These are phyloP conservation scores for Cancer borealis DNA, from an alignment of 2,888 invertebrate genomes.

Conservation along the genomic window DNA sequence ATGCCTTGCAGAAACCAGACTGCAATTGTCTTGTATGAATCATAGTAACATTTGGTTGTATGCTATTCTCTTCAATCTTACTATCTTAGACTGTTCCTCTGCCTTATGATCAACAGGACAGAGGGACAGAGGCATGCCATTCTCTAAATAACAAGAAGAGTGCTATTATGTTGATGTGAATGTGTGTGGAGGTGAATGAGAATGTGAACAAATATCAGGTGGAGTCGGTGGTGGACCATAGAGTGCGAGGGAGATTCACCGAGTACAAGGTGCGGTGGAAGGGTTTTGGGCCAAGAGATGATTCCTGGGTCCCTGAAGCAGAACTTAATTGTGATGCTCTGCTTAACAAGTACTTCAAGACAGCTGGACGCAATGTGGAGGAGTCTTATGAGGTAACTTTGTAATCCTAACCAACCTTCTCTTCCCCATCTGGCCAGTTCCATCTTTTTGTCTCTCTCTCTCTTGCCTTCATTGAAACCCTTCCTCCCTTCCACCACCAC, in stretches of 20 bases:
- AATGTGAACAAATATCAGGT: constrained; percentile 60
- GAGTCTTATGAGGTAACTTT: constrained; percentile 70
- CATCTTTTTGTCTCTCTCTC: not conserved
- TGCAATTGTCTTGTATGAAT: not conserved
- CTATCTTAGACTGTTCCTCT: not conserved
- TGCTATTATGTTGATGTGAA: constrained; percentile 2
- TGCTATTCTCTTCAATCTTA: not conserved
- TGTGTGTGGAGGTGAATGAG: constrained; percentile 39
- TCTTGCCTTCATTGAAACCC: too few relatives aligned
- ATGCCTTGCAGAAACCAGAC: not conserved
- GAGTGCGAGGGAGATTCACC: constrained; percentile 70
- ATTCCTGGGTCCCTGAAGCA: constrained; percentile 70
- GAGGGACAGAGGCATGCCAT: constrained; percentile 10
- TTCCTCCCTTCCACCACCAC: too few relatives aligned
- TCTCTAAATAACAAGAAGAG: not conserved
- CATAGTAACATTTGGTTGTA: not conserved
- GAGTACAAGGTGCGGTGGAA: constrained; percentile 76
- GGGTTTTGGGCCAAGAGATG: constrained; percentile 67
- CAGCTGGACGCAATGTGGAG: constrained; percentile 56
- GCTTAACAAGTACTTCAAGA: constrained; percentile 73
- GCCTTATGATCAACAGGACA: not conserved
- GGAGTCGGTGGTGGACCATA: constrained; percentile 71
- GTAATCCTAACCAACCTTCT: not conserved
- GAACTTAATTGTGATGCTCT: constrained; percentile 71
- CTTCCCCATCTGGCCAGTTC: constrained; percentile 5